Conservation (phyloP, 92 coral and sea anemone species). For the Phenganax subtilis region DNA sequence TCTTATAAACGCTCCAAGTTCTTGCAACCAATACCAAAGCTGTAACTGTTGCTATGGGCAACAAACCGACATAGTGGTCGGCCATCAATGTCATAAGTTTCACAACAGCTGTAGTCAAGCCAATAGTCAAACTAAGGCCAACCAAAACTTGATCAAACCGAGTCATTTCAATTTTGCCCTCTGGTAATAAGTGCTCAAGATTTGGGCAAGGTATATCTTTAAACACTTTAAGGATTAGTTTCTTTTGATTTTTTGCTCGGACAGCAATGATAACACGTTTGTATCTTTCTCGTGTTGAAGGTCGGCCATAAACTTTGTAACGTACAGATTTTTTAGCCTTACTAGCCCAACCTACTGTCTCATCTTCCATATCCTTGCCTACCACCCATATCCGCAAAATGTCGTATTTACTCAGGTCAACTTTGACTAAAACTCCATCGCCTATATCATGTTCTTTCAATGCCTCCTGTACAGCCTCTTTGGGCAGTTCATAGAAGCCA, state of each 20-base stretch:
- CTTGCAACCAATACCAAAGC: slow-evolving; percentile 59
- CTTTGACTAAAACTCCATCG: slow-evolving; percentile 75
- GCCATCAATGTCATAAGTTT: slow-evolving; percentile 71
- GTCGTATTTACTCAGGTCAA: slow-evolving; percentile 70
- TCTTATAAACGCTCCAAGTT: slow-evolving; percentile 79
- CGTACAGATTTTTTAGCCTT: slow-evolving; percentile 44
- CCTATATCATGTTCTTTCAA: slow-evolving; percentile 73
- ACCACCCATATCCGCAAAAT: slow-evolving; percentile 72
- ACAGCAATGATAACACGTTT: slow-evolving; percentile 77
- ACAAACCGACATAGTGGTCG: slow-evolving; percentile 61
- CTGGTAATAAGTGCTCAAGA: slow-evolving; percentile 77
- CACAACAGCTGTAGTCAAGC: slow-evolving; percentile 58
- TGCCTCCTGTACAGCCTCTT: slow-evolving; percentile 53
- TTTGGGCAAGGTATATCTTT: slow-evolving; percentile 79
- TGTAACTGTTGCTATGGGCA: slow-evolving; percentile 59
- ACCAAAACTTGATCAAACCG: slow-evolving; percentile 62
- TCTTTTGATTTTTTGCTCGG: slow-evolving; percentile 65
- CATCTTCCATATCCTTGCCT: slow-evolving; percentile 68
- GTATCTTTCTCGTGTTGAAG: slow-evolving; percentile 60
- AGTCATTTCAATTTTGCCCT: slow-evolving; percentile 77
- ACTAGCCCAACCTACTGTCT: slow-evolving; percentile 48
- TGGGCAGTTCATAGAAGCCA: slow-evolving; percentile 77
- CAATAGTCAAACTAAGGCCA: slow-evolving; percentile 57
- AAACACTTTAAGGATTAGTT: slow-evolving; percentile 66
- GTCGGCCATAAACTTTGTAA: slow-evolving; percentile 46